Evolutionary conservation across 2,797 vertebrate species (phyloP).

Genomic region (Erithacus rubecula): DNA sequence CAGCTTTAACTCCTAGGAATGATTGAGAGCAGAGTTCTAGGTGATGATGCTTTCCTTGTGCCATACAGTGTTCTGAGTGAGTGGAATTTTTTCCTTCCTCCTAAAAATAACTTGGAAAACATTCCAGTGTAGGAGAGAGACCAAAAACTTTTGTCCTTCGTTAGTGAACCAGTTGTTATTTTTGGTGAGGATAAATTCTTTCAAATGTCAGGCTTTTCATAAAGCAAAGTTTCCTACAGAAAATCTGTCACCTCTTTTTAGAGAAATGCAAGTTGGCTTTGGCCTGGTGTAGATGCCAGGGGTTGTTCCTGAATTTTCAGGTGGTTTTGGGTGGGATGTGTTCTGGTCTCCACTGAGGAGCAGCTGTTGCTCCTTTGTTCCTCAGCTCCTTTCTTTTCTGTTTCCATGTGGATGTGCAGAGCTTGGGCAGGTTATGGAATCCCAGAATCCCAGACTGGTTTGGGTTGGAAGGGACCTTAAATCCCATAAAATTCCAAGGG

Average conservation of each 20-base stretch:
- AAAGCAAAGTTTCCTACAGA: not conserved
- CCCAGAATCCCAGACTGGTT: not conserved
- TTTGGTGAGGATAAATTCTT: not conserved
- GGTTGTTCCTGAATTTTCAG: not conserved
- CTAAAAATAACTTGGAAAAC: not conserved
- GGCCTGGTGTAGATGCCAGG: not conserved
- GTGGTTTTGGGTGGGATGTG: not conserved
- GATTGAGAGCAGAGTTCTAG: not conserved
- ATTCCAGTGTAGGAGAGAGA: not conserved
- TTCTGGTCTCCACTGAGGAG: rapidly evolving
- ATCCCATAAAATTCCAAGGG: not conserved
- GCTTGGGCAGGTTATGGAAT: not conserved
- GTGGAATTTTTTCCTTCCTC: not conserved
- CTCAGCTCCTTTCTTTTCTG: rapidly evolving
- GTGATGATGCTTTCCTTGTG: not conserved
- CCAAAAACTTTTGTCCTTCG: not conserved
- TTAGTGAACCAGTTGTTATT: not conserved
- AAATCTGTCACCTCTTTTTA: not conserved
- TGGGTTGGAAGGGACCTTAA: not conserved
- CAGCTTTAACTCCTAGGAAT: not conserved
- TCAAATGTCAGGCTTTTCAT: not conserved
- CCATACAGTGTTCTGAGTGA: not conserved
- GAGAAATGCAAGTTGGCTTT: not conserved
- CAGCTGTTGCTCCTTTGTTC: not conserved
- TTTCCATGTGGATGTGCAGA: rapidly evolving